Evolutionary conservation across 1,140 invertebrate genomes (phyloP).

Genomic region (Melipona quadrifasciata): DNA sequence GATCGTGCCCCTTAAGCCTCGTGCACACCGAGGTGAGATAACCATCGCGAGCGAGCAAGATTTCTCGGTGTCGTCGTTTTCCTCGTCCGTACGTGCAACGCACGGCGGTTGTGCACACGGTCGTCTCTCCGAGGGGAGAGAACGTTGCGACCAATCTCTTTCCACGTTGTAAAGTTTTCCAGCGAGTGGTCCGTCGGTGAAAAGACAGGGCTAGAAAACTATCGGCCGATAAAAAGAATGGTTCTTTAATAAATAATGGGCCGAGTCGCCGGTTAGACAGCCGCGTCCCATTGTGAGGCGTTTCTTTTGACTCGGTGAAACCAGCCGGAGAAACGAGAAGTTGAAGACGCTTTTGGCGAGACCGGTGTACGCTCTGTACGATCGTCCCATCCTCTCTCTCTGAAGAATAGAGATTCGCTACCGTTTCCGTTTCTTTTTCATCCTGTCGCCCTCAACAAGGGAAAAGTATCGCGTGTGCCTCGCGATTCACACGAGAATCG

Average conservation of each 20-base stretch:
- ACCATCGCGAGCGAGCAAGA: slow-evolving; percentile 45
- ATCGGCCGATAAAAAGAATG: slow-evolving; percentile 64
- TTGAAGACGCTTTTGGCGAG: background rate
- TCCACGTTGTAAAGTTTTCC: slow-evolving; percentile 45
- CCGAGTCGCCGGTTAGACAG: slow-evolving; percentile 44
- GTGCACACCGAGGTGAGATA: slow-evolving; percentile 56
- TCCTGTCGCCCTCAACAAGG: background rate
- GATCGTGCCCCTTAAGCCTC: slow-evolving; percentile 28
- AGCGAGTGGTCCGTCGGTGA: background rate
- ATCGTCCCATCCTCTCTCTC: background rate
- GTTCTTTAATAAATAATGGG: slow-evolving; percentile 68
- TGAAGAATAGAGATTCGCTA: background rate
- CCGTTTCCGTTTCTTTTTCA: background rate
- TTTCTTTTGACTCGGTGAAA: slow-evolving; percentile 50
- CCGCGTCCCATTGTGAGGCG: slow-evolving; percentile 56
- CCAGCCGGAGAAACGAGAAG: slow-evolving; percentile 55
- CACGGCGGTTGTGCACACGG: too few species aligned
- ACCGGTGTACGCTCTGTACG: background rate
- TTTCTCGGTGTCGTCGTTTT: slow-evolving; percentile 3
- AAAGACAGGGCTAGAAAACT: slow-evolving; percentile 52
- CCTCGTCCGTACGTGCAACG: background rate
- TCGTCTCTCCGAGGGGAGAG: too few species aligned
- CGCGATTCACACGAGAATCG: background rate
- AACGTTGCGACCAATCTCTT: slow-evolving; percentile 47
- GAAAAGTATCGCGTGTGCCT: background rate